Conservation (phyloP, 2,113 vertebrate genomes). For the Antigone vipio region DNA sequence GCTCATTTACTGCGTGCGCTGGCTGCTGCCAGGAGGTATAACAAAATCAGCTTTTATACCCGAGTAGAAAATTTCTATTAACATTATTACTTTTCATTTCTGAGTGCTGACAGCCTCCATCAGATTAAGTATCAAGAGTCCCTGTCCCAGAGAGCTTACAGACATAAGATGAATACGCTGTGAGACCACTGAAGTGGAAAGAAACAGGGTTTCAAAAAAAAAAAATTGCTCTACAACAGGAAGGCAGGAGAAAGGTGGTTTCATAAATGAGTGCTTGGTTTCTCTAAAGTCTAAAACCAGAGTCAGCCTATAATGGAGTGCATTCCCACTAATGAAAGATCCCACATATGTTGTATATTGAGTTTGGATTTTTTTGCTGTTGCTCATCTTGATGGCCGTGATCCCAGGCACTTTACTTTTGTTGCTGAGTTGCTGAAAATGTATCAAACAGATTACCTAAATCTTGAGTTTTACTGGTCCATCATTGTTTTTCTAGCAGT, state of each 20-base stretch:
- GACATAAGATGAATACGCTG: not conserved
- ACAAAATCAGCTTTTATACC: conserved; percentile 44
- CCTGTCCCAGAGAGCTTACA: conserved; percentile 3
- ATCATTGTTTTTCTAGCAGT: not conserved
- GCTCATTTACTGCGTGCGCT: not conserved
- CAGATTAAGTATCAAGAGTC: not conserved
- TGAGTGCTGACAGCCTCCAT: not conserved
- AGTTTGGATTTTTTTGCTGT: not conserved
- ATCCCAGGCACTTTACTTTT: not conserved
- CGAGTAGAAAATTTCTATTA: conserved; percentile 16
- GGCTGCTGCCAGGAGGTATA: conserved; percentile 40
- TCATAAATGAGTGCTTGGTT: conserved; percentile 37
- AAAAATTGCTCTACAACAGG: conserved; percentile 39
- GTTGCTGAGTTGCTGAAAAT: not conserved
- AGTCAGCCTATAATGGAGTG: not conserved
- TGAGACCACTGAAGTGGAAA: not conserved
- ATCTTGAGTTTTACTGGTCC: not conserved
- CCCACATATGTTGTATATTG: not conserved
- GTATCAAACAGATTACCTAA: not conserved
- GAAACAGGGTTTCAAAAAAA: conserved; percentile 22
- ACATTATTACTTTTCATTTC: not conserved
- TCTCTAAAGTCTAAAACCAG: not conserved
- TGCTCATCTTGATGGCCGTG: not conserved
- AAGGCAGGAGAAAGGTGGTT: conserved; percentile 51
- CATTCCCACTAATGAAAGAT: not conserved